These are phyloP conservation scores for Phania funesta DNA, from an alignment of 2,888 invertebrate species.

Conservation along the genomic window DNA sequence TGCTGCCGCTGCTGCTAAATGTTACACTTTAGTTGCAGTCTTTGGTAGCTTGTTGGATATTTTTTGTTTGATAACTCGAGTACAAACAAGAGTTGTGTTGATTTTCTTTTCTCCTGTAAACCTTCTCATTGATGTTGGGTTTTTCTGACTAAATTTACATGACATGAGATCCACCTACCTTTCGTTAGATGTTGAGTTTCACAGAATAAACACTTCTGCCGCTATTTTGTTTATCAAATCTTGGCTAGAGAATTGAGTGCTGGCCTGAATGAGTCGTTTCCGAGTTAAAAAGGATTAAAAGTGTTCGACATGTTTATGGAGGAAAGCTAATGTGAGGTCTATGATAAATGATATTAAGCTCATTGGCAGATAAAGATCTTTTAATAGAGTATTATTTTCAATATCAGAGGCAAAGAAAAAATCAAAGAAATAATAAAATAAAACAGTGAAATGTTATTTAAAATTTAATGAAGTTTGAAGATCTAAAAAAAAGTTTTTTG, in stretches of 20 bases:
- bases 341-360: slow-evolving; percentile 59
- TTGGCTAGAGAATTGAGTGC: neutral
- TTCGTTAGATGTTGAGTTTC: slow-evolving; percentile 27
- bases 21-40: slow-evolving; percentile 5
- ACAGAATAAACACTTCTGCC: slow-evolving; percentile 6
- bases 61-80: slow-evolving; percentile 46
- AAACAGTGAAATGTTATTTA: slow-evolving; percentile 42
- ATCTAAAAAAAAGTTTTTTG: neutral
- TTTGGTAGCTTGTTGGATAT: slow-evolving; percentile 45
- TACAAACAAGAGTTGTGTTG: slow-evolving; percentile 52
- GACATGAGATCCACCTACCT: slow-evolving; percentile 61
- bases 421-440: neutral
- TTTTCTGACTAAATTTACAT: slow-evolving; percentile 51
- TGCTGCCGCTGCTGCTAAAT: slow-evolving; percentile 8
- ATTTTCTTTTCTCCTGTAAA: slow-evolving; percentile 4
- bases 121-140: neutral
- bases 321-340: slow-evolving; percentile 60
- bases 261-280: neutral
- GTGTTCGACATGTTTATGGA: slow-evolving; percentile 52
- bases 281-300: slow-evolving; percentile 42
- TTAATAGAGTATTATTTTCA: slow-evolving; percentile 55
- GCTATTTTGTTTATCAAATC: neutral
- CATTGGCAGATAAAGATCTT: slow-evolving; percentile 53
- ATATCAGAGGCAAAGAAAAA: slow-evolving; percentile 6
- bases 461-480: slow-evolving; percentile 36